Evolutionary conservation across 1,140 invertebrate genomes (phyloP), one percentile per base, ranked within the genome.

Genomic region (Oryctes rhinoceros): DNA sequence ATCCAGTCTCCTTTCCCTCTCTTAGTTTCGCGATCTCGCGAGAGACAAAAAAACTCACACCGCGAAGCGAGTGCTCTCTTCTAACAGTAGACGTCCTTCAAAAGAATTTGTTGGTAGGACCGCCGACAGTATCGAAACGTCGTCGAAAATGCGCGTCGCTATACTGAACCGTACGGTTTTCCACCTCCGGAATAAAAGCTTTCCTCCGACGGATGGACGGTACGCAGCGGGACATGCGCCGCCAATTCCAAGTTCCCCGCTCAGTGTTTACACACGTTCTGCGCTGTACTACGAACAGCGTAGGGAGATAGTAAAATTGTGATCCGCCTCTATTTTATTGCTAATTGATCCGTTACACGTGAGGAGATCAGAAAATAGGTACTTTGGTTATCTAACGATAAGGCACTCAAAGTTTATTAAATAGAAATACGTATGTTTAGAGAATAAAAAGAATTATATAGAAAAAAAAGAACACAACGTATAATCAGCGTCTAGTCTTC

Each of bases 101-200:
- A 4, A 53, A 1, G n/a, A 53, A 13, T 13, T n/a, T 53, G 13
- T 53, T 44, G 5, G 39, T 7, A 44, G 39, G 39, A 53, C 13
- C 49, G 11, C 13, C 49, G 49, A 53, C 13, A 53, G 39, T 44
- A 44, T 30, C 24, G 24, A 53, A n/a, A 59, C 53, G 18, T 15
- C n/a, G 15, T 18, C 15, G 18, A 18, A 59, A 18, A 18, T 18
- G 15, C 53, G 53, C 53, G 18, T 18, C 53, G 53, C 53, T 59
- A 59, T 59, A 59, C 53, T 59, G n/a, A 59, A 59, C 18, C 39
- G 18, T n/a, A 59, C 53, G 1, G 53, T 59, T 59, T 59, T 59
- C 53, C 53, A 59, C 53, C 53, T 59, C 53, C 13, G 53, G 53
- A 59, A 59, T 15, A 18, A 59, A 59, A 59, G 53, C 53, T 59